phyloP scores from a whole-genome alignment of 2,797 vertebrate genomes.

The Parotocinclus haroldoi region DNA sequence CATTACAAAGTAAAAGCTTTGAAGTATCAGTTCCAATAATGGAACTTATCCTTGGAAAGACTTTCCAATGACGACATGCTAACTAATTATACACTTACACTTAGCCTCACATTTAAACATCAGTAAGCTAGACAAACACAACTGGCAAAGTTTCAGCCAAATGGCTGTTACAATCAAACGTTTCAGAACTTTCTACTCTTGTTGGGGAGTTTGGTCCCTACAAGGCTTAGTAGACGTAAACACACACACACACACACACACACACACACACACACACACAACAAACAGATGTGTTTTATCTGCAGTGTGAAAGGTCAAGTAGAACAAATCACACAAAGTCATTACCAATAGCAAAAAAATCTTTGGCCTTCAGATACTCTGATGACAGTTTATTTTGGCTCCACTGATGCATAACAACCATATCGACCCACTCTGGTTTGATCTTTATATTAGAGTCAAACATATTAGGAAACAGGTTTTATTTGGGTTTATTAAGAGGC shows the following conservation, averaged over 20 bases:
- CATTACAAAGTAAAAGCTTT: too few relatives aligned
- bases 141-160: too few relatives aligned
- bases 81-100: too few relatives aligned
- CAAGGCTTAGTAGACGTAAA: conserved; percentile 19
- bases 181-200: too few relatives aligned
- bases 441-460: conserved; percentile 11
- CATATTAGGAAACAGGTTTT: background rate
- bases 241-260: conserved; percentile 24
- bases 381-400: conserved; percentile 6
- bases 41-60: too few relatives aligned
- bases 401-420: background rate
- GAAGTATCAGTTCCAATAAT: too few relatives aligned
- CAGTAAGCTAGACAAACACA: too few relatives aligned
- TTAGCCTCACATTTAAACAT: too few relatives aligned
- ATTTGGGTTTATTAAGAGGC: background rate
- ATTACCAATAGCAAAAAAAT: conserved; percentile 42
- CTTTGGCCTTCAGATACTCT: conserved; percentile 15
- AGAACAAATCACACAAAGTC: conserved; percentile 47
- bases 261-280: conserved; percentile 36
- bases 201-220: too few relatives aligned
- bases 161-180: too few relatives aligned
- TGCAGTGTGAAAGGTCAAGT: conserved; percentile 57
- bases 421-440: conserved; percentile 20
- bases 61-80: too few relatives aligned
- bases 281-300: conserved; percentile 50